Percentiles rank a stretch among this genome's conserved stretches.
Conservation (phyloP, 1,140 invertebrate genomes). For the Drosophila suzukii region DNA sequence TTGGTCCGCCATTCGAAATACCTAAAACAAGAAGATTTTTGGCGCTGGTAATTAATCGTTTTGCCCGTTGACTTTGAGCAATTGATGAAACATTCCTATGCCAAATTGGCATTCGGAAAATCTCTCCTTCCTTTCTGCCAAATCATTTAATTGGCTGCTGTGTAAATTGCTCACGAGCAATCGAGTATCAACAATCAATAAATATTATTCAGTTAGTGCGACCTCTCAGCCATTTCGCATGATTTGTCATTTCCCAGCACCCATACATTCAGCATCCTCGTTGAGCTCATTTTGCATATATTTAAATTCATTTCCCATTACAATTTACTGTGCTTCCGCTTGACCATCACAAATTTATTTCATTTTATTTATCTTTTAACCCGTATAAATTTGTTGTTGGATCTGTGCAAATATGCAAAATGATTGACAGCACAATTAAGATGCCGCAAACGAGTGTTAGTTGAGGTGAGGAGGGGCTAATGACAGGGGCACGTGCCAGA, state of each 20-base stretch:
- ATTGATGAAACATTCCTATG: constrained; percentile 57
- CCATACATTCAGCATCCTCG: constrained; percentile 23
- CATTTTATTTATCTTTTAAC: constrained; percentile 25
- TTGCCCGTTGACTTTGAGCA: constrained; percentile 67
- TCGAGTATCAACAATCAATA: constrained; percentile 39
- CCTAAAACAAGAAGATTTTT: constrained; percentile 14
- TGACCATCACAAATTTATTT: constrained; percentile 44
- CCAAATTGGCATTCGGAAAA: constrained; percentile 23
- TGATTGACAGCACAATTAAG: constrained; percentile 82
- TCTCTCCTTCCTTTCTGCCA: constrained; percentile 1
- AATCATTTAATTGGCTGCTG: constrained; percentile 55
- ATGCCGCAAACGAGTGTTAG: constrained; percentile 35
- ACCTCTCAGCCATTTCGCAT: constrained; percentile 18
- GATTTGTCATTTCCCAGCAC: constrained; percentile 31
- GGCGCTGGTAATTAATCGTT: constrained; percentile 60
- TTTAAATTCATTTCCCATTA: constrained; percentile 57
- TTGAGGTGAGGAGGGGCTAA: not conserved
- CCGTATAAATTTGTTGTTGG: constrained; percentile 27
- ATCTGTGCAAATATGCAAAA: constrained; percentile 75
- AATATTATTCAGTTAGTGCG: constrained; percentile 31
- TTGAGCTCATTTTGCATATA: constrained; percentile 44
- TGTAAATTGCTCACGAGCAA: constrained; percentile 37
- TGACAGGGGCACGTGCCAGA: not conserved
- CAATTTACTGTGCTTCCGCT: constrained; percentile 28
- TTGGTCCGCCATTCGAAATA: constrained; percentile 24